A percentile compares a stretch with the other conserved stretches of the same genome.
Evolutionary conservation across 2,113 vertebrate genomes (phyloP).

Genomic region (Pelusios castaneus): DNA sequence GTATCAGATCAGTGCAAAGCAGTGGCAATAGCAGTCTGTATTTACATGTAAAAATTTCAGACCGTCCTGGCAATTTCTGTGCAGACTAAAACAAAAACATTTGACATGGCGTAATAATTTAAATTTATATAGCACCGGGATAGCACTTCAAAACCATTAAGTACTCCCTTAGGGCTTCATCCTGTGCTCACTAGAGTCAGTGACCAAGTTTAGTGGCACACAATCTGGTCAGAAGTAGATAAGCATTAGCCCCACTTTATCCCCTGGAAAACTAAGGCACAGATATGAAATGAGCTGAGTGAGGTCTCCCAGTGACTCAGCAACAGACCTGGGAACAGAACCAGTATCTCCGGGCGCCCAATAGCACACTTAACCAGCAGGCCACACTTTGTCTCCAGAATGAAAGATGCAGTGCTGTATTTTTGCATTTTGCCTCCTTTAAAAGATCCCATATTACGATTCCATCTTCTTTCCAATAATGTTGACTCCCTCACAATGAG

Average conservation of each 20-base stretch:
- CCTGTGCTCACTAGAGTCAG: background rate
- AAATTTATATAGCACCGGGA: background rate
- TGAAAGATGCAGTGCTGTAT: background rate
- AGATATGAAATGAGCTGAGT: background rate
- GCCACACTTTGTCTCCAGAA: background rate
- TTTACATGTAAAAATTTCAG: background rate
- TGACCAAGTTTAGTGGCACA: background rate
- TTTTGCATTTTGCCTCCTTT: background rate
- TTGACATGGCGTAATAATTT: background rate
- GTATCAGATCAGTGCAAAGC: background rate
- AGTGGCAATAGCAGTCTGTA: background rate
- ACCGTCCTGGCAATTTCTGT: background rate
- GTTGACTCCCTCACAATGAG: background rate
- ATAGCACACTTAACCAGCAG: background rate
- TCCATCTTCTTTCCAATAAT: rapidly evolving
- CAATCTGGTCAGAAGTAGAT: background rate
- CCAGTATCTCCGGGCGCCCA: background rate
- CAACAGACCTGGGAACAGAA: background rate
- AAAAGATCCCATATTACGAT: background rate
- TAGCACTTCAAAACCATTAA: background rate
- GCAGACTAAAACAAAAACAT: background rate
- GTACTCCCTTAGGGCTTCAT: background rate
- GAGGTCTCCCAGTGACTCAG: background rate
- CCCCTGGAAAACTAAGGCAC: background rate
- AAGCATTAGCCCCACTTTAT: background rate